These are phyloP conservation scores for Eudasyphora cyanicolor DNA, from an alignment of 2,888 invertebrate species.

Conservation along the genomic window DNA sequence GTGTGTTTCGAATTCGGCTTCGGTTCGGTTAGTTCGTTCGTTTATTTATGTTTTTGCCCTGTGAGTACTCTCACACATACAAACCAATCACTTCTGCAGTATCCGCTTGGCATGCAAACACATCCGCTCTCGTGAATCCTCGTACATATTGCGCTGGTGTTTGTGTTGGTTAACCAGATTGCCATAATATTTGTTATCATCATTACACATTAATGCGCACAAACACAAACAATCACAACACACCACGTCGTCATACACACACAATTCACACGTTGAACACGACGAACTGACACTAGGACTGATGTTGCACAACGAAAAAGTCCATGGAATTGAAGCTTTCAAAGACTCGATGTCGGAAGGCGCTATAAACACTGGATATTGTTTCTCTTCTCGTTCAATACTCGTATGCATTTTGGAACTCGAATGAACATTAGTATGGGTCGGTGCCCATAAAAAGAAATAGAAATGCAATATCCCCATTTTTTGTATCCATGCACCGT, in stretches of 20 bases:
- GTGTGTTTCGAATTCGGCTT: constrained; percentile 18
- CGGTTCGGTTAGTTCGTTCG: too few species aligned
- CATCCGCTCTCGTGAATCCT: too few species aligned
- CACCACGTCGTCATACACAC: not conserved
- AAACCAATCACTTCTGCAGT: too few species aligned
- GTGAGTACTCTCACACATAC: too few species aligned
- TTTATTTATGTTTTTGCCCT: too few species aligned
- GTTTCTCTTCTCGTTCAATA: not conserved
- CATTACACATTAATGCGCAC: constrained; percentile 64
- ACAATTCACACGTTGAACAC: not conserved
- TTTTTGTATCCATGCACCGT: too few species aligned
- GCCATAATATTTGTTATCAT: constrained; percentile 66
- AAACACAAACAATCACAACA: not conserved
- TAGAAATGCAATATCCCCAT: too few species aligned
- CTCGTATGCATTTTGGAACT: too few species aligned
- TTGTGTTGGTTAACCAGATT: constrained; percentile 57
- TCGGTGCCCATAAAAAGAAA: too few species aligned
- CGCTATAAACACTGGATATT: not conserved
- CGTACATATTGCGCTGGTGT: constrained; percentile 16
- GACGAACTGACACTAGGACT: constrained; percentile 8
- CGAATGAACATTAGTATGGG: too few species aligned
- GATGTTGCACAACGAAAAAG: not conserved
- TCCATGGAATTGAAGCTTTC: not conserved
- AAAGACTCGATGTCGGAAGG: not conserved
- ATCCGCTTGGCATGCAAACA: too few species aligned